Evolutionary conservation across 2,888 invertebrate genomes (phyloP), one percentile per base, ranked within the genome.

Genomic region (Cryptocheilus praepositus): DNA sequence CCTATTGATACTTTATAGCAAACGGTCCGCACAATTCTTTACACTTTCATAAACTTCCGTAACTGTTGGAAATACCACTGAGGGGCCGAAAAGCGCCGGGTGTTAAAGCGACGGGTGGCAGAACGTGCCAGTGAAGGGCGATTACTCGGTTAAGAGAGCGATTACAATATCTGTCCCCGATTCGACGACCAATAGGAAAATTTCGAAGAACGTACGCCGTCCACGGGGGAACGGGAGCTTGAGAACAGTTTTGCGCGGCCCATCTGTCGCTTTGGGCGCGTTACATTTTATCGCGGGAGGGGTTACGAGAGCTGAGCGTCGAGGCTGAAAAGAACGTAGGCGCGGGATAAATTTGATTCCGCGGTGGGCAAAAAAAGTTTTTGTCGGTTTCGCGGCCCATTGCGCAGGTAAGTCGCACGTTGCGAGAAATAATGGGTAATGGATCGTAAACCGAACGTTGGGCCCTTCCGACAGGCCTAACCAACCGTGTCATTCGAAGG

Each of bases 91-190:
- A 55, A 68, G 55, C 74, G 55, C n/a, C 67, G 65, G 71, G 75
- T 64, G 53, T 60, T 44, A 63, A 53, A 43, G 45, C 76, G 60
- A 51, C 71, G 66, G 74, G 72, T 66, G 71, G 74, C 52, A 53
- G 53, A 53, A 64, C 64, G 62, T 69, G 65, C 57, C 60, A 28
- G 36, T 61, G 72, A 71, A 73, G 73, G 56, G 66, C 64, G 79
- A 76, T 83, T 81, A 80, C 67, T 74, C 73, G 78, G 71, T 85
- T 82, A 82, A 76, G 77, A 79, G 75, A 74, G 74, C 80, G 83
- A 87, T 87, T 86, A 83, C 83, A 81, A 85, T 84, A 85, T 84
- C 84, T 76, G 81, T 83, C 81, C 81, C 45, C 65, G 54, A 19
- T 81, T 80, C 60, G 52, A 51, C 62, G 55, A 53, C 58, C 70